Evolutionary conservation across 1,140 invertebrate genomes (phyloP).

Genomic region (Diorhabda sublineata): DNA sequence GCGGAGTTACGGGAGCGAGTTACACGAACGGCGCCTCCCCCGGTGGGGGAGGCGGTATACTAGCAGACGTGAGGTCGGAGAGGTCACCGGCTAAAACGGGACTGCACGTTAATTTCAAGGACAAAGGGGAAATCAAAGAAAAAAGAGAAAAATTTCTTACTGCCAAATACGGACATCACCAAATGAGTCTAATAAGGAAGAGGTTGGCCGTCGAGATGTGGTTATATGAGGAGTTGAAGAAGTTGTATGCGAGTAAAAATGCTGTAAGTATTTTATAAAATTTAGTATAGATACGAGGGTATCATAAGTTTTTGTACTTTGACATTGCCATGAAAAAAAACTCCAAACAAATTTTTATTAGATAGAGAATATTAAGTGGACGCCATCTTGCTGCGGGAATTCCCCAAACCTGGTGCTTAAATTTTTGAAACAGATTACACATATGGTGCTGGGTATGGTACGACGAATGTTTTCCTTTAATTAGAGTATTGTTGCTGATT

Average conservation of each 20-base stretch:
- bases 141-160: conserved; percentile 90
- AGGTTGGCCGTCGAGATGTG: conserved; percentile 94
- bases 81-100: conserved; percentile 72
- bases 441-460: too few relatives aligned
- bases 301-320: conserved; percentile 3
- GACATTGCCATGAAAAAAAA: not conserved
- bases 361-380: too few relatives aligned
- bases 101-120: conserved; percentile 83
- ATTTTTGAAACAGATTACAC: too few relatives aligned
- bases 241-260: conserved; percentile 66
- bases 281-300: not conserved
- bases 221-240: conserved; percentile 92
- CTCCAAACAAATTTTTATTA: too few relatives aligned
- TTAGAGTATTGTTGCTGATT: too few relatives aligned
- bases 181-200: conserved; percentile 95
- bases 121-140: conserved; percentile 79
- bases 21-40: conserved; percentile 26
- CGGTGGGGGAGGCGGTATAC: conserved; percentile 42
- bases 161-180: conserved; percentile 93
- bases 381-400: too few relatives aligned
- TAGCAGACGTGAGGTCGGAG: conserved; percentile 53
- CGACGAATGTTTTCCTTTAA: too few relatives aligned
- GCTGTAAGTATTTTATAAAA: conserved; percentile 19
- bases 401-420: too few relatives aligned
- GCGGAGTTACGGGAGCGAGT: conserved; percentile 45